Base-by-base conservation (phyloP, 1,140 invertebrate species). In the Adelges cooleyi region DNA sequence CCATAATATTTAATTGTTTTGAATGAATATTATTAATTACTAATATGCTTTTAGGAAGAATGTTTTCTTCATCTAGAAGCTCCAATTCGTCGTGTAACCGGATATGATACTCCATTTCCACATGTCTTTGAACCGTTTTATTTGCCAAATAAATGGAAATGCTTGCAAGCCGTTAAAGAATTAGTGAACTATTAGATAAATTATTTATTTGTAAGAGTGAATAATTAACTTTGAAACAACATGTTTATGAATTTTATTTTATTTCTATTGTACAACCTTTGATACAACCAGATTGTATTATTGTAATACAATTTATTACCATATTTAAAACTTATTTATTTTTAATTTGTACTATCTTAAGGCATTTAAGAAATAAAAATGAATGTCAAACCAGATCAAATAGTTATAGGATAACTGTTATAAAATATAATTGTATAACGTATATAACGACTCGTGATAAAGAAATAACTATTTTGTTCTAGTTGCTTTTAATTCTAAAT, bases 41-140 rank as follows among this genome's bases (percentile, higher is more conserved):
- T n/a, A n/a, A n/a, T n/a, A n/a, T n/a, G n/a, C n/a, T 69, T 70
- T 25, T 78, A 95, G 90, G 83, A 89, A 71, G 86, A 94, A 71
- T 99, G 95, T 75, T 99, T 99, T 74, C 79, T 98, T 38, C 80
- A 94, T 74, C 79, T 99, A 66, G 94, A 98, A 77, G 91, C 95
- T 8, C 96, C 96, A 0, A 80, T 99, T 15, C 77, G 81, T 50
- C 80, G 96, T 72, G 89, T 97, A 3, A 86, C 92, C 49, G 96
- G 96, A n/a, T 95, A 91, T 80, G 96, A 99, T 77, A 92, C 93
- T 5, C 95, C 96, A 3, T 98, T 99, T 78, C 92, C 96, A 8
- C 91, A 95, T 77, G 81, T 97, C 3, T 96, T 87, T 76, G 96
- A 99, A 75, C 86, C 88, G 0, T 95, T 98, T 76, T 98, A 98